Evolutionary conservation across 2,113 vertebrate species (phyloP), one percentile per base, ranked within the genome.

Genomic region (Cyprinodon brontotheroides): DNA sequence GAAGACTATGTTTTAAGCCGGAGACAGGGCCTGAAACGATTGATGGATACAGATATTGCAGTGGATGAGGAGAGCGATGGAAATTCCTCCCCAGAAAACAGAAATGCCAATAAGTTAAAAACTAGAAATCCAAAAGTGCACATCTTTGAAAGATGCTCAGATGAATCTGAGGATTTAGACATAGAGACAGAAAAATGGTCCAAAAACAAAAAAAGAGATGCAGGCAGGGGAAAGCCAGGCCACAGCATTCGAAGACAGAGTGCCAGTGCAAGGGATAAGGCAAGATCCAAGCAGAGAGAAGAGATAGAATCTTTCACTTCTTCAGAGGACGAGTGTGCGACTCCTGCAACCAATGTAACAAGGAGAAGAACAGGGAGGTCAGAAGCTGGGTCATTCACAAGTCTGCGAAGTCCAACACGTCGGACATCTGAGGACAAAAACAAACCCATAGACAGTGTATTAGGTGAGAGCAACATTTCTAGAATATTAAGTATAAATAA

Each of bases 91-190:
- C 47, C 57, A 47, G 68, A 81, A n/a, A 74, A 64, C 61, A 77
- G 69, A 14, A 83, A 70, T 64, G 13, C 13, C 15, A 17, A 62
- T 37, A 78, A 70, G 11, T 45, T 61, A 29, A 78, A 71, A 72
- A 65, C 64, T 11, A 1, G 22, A 39, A 17, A 74, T 72, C 6
- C 37, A 37, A 78, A 74, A 53, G 65, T 38, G 2, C 72, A 69
- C 2, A 29, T 7, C n/a, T 68, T 82, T 41, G 60, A 87, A 9
- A 39, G 20, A 0, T 91, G 92, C 65, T n/a, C 96, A 22, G 96
- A 96, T 70, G 96, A 98, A 73, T 97, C 97, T 12, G 96, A 97
- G 76, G 96, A 98, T 86, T 83, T 97, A 59, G 94, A 94, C 37
- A 22, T 87, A 1, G 76, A 84, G 29, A 48, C 53, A 60, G 68